phyloP scores from a whole-genome alignment of 2,888 invertebrate species.

The Scaptomyza tumidula region DNA sequence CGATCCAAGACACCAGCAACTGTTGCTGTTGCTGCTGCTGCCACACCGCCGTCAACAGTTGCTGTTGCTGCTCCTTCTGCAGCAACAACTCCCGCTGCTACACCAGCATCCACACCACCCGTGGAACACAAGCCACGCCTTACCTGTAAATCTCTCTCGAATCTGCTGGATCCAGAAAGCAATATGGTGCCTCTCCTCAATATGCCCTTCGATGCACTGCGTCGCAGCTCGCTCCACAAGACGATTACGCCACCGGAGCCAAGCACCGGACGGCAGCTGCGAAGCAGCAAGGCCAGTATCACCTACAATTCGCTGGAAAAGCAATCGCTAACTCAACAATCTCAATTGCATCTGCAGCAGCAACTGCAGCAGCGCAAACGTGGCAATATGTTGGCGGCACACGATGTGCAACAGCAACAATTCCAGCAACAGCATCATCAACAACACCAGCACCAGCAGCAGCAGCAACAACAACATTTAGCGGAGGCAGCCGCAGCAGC shows the following conservation, averaged over 20 bases:
- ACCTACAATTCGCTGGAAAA: constrained; percentile 66
- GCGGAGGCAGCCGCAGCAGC: constrained; percentile 53
- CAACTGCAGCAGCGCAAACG: constrained; percentile 73
- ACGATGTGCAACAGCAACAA: constrained; percentile 66
- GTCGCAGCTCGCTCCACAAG: constrained; percentile 56
- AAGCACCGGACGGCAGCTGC: constrained; percentile 55
- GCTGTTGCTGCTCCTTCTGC: constrained; percentile 5
- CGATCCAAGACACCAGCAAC: constrained; percentile 54
- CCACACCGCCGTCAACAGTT: constrained; percentile 20
- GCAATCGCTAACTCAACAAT: constrained; percentile 52
- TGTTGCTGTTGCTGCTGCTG: constrained; percentile 15
- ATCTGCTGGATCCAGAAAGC: constrained; percentile 86
- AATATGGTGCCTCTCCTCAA: constrained; percentile 64
- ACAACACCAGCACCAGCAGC: constrained; percentile 59
- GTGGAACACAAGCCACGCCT: constrained; percentile 86
- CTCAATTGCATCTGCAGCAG: constrained; percentile 46
- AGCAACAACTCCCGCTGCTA: constrained; percentile 14
- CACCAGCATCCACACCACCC: constrained; percentile 61
- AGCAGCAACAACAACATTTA: constrained; percentile 59
- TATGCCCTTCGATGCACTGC: constrained; percentile 66
- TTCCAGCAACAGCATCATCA: constrained; percentile 47
- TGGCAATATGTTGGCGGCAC: constrained; percentile 52
- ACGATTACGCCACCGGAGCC: constrained; percentile 32
- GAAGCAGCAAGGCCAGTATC: constrained; percentile 67
- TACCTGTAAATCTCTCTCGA: constrained; percentile 87